Percentiles rank a stretch among this genome's conserved stretches.
Conservation (phyloP, 2,888 invertebrate genomes). For the Saturnia pavonia region DNA sequence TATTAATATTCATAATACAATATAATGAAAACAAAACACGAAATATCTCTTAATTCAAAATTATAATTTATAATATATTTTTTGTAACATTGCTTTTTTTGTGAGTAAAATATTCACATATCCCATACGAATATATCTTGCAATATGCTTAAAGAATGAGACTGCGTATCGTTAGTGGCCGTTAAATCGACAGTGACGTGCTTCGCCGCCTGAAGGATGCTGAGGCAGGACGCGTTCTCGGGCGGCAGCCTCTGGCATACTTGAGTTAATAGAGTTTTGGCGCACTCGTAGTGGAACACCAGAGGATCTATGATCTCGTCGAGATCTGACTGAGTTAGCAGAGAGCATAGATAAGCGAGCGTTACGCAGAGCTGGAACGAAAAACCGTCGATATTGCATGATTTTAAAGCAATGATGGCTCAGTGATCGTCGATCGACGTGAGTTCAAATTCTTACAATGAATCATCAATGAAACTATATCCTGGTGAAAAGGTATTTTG, state of each 20-base stretch:
- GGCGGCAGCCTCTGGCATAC: slow-evolving; percentile 67
- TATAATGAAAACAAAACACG: background rate
- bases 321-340: slow-evolving; percentile 83
- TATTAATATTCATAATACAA: background rate
- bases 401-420: too few relatives aligned
- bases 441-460: too few relatives aligned
- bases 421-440: too few relatives aligned
- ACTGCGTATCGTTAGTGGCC: slow-evolving; percentile 55
- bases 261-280: slow-evolving; percentile 62
- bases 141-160: slow-evolving; percentile 64
- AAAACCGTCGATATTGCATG: background rate
- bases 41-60: too few relatives aligned
- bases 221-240: slow-evolving; percentile 66
- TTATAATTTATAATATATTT: background rate
- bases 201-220: slow-evolving; percentile 72
- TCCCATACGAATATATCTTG: slow-evolving; percentile 78
- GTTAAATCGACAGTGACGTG: slow-evolving; percentile 70
- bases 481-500: too few relatives aligned
- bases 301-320: slow-evolving; percentile 74
- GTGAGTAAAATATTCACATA: slow-evolving; percentile 39
- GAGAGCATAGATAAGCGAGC: slow-evolving; percentile 85
- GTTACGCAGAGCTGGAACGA: slow-evolving; percentile 85
- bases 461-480: too few relatives aligned
- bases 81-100: background rate
- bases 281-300: slow-evolving; percentile 70